These are phyloP conservation scores for Lacanobia wlatinum DNA, from an alignment of 2,888 invertebrate species.

Conservation along the genomic window DNA sequence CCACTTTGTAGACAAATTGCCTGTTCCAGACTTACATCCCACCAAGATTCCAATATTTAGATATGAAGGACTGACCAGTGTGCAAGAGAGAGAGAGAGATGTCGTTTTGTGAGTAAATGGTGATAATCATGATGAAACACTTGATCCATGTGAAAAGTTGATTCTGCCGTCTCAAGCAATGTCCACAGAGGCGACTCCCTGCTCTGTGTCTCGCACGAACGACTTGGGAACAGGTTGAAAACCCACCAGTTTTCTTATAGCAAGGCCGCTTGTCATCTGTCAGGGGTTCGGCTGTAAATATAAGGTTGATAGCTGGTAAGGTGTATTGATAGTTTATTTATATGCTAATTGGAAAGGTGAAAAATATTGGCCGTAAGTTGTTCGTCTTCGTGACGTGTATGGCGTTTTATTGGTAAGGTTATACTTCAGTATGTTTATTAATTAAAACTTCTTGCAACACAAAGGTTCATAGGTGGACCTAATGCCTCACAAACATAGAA, in stretches of 20 bases:
- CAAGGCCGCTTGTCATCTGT: constrained; percentile 57
- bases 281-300: constrained; percentile 50
- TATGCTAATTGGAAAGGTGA: constrained; percentile 48
- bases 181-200: neutral
- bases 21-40: too few species aligned
- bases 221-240: constrained; percentile 31
- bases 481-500: too few species aligned
- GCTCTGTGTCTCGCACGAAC: constrained; percentile 18
- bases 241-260: constrained; percentile 43
- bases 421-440: neutral
- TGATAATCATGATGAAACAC: too few species aligned
- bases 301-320: constrained; percentile 27
- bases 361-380: constrained; percentile 26
- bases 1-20: too few species aligned
- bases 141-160: too few species aligned
- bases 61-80: too few species aligned
- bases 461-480: too few species aligned
- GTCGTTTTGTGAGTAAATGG: too few species aligned
- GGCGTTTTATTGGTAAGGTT: constrained; percentile 1
- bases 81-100: too few species aligned
- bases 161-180: too few species aligned
- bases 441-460: neutral
- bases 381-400: neutral
- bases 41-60: too few species aligned
- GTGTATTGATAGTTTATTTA: constrained; percentile 54